Evolutionary conservation across 2,113 vertebrate genomes (phyloP).

Genomic region (Entomyzon cyanotis): DNA sequence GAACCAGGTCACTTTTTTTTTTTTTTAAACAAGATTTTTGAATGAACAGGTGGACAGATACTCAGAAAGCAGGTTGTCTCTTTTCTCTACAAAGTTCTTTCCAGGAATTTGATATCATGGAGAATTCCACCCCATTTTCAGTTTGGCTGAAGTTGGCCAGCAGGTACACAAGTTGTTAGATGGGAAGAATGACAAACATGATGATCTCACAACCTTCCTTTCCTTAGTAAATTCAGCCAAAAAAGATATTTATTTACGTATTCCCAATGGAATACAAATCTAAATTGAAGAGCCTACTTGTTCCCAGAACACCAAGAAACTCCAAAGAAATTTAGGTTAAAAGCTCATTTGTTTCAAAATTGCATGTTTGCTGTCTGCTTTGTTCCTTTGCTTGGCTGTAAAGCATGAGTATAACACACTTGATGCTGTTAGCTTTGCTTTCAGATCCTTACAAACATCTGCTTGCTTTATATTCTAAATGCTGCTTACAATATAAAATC

Average conservation of each 20-base stretch:
- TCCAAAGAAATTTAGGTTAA: not conserved
- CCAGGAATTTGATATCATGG: not conserved
- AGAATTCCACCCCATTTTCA: not conserved
- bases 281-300: not conserved
- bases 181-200: not conserved
- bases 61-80: not conserved
- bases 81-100: not conserved
- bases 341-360: conserved; percentile 9
- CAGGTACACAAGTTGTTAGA: not conserved
- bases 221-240: not conserved
- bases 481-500: conserved; percentile 5
- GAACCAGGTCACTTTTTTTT: not conserved
- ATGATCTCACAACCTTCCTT: not conserved
- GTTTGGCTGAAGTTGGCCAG: not conserved
- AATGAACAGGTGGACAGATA: not conserved
- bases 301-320: not conserved
- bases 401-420: not conserved
- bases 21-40: not conserved
- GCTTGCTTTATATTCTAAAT: conserved; percentile 43
- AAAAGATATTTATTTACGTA: not conserved
- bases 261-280: not conserved
- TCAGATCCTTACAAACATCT: conserved; percentile 20
- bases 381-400: conserved; percentile 13
- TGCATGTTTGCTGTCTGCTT: not conserved
- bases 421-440: not conserved